Conservation (phyloP, 2,888 invertebrate genomes). For the Amblyjoppa proteus region DNA sequence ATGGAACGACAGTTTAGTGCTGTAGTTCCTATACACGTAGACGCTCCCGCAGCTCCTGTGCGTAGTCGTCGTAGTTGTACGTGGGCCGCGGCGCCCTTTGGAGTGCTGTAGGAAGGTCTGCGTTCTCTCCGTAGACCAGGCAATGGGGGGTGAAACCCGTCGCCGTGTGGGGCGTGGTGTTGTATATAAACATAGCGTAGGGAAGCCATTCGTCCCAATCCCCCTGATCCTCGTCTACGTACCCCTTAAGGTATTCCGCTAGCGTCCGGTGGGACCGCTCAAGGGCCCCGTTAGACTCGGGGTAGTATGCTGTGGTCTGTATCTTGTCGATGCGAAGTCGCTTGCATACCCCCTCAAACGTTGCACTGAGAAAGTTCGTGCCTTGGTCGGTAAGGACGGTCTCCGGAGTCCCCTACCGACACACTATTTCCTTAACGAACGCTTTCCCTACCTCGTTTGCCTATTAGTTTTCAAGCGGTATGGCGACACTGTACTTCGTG, state of each 20-base stretch:
- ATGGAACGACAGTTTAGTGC: too few species aligned
- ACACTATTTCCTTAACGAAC: constrained; percentile 5
- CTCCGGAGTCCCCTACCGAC: not conserved
- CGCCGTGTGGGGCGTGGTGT: too few species aligned
- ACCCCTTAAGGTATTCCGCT: too few species aligned
- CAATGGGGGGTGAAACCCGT: not conserved
- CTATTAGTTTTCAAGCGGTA: constrained; percentile 37
- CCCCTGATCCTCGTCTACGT: too few species aligned
- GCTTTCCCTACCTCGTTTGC: constrained; percentile 62
- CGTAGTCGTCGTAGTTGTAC: constrained; percentile 24
- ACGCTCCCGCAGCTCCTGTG: not conserved
- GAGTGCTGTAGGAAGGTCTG: constrained; percentile 20
- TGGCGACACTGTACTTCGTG: too few species aligned
- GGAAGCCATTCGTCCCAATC: too few species aligned
- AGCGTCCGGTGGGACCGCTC: too few species aligned
- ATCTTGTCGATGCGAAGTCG: constrained; percentile 61
- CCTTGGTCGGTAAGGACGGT: constrained; percentile 52
- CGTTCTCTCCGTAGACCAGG: constrained; percentile 36
- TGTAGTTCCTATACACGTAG: not conserved
- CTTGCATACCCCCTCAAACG: constrained; percentile 55
- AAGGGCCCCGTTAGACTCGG: too few species aligned
- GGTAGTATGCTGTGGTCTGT: constrained; percentile 34
- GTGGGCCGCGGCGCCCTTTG: not conserved
- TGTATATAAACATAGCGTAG: too few species aligned
- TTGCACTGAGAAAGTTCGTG: constrained; percentile 64